Base-by-base conservation (phyloP, 2,888 invertebrate species). In the Gasteruption jaculator region DNA sequence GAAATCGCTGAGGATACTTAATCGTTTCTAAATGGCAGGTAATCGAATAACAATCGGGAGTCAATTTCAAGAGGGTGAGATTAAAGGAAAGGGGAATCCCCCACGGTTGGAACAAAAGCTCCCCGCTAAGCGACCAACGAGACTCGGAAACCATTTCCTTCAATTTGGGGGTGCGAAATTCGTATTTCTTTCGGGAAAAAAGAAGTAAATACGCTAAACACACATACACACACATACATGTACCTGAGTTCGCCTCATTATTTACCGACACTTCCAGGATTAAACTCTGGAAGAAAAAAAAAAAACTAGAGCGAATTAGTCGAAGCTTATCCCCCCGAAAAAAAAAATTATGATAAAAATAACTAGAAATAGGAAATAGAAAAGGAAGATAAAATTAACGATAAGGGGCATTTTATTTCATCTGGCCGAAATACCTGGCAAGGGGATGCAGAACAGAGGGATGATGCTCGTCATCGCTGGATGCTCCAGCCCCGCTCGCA, bases 391-490 rank as follows among this genome's bases (percentile, higher is more conserved):
- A 40, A 41, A 41, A 41, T 26, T n/a, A n/a, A n/a, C 53, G 63
- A 64, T 64, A 64, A 62, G 60, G 53, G 54, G 57, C 54, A 59
- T 58, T 65, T 65, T 65, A 65, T 65, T 65, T 65, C 64, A 65
- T 65, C 65, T 60, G 52, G 52, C 48, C 56, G 53, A 60, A 62
- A 59, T 61, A 54, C 58, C 48, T 41, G 30, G 38, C n/a, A 16
- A 30, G 43, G 35, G 33, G 15, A 25, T n/a, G 43, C 40, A 31
- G 34, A 27, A 14, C 14, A 11, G 16, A 20, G 31, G 11, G 29
- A 31, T 7, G 36, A 24, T 10, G 30, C 36, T 22, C 38, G 38
- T 27, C 26, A 31, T 42, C 41, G 41, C 41, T 38, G 14, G 26
- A 36, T 38, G n/a, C 27, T 16, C 45, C n/a, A n/a, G n/a, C n/a